phyloP scores from a whole-genome alignment of 2,113 vertebrate species.

The Apteryx mantelli region DNA sequence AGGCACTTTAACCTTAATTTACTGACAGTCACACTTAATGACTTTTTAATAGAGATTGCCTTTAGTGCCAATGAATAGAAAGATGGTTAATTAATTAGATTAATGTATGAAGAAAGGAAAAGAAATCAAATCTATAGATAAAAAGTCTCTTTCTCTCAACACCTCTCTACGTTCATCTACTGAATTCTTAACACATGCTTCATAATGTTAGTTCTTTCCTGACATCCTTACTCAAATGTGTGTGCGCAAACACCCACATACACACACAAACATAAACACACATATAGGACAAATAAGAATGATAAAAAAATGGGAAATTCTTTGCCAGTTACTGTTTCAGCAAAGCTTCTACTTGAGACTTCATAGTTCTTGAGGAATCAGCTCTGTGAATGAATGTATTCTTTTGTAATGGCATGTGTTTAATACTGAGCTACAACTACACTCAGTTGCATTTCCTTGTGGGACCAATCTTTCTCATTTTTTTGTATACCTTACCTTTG shows the following conservation, averaged over 20 bases:
- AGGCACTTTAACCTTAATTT: neutral
- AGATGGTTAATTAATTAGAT: neutral
- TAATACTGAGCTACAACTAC: neutral
- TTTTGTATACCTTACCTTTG: neutral
- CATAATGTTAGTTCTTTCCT: neutral
- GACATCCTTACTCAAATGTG: neutral
- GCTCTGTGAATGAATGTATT: neutral
- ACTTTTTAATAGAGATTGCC: neutral
- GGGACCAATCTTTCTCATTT: slow-evolving; percentile 21
- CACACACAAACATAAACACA: neutral
- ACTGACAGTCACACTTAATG: neutral
- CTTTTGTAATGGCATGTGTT: neutral
- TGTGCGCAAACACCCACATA: neutral
- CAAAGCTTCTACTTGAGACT: neutral
- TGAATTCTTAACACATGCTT: neutral
- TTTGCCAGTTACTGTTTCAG: neutral
- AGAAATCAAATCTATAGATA: neutral
- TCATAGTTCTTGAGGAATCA: neutral
- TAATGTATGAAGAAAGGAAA: neutral
- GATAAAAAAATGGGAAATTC: neutral
- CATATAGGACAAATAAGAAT: neutral
- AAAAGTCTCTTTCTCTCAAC: neutral
- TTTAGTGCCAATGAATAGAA: neutral
- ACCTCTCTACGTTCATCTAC: neutral
- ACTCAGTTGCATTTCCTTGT: neutral